Evolutionary conservation across 2,113 vertebrate genomes (phyloP).

Genomic region (Diphyllodes magnificus): DNA sequence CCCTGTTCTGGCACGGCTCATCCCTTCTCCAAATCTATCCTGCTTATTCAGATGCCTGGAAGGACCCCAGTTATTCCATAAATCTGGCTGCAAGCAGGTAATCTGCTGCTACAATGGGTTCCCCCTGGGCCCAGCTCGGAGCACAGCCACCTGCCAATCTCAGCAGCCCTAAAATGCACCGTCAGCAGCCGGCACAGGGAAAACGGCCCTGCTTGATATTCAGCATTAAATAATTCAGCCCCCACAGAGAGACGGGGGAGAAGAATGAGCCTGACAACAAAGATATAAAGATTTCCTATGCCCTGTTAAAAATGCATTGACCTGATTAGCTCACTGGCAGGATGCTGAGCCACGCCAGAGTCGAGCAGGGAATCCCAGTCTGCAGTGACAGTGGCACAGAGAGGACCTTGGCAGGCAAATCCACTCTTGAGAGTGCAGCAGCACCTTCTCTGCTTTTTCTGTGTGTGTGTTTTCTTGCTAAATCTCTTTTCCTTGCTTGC

Average conservation of each 20-base stretch:
- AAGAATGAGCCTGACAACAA: conserved; percentile 22
- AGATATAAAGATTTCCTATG: conserved; percentile 16
- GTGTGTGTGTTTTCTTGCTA: background rate
- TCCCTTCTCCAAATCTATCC: background rate
- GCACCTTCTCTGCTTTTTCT: background rate
- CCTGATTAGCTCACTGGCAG: background rate
- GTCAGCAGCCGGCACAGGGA: background rate
- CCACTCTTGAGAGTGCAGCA: accelerated
- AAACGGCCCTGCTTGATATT: background rate
- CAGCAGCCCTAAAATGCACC: background rate
- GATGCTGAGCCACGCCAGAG: background rate
- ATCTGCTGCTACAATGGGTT: background rate
- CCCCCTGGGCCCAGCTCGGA: background rate
- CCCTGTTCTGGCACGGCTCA: background rate
- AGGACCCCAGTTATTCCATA: accelerated
- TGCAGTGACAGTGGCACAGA: accelerated
- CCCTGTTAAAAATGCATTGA: background rate
- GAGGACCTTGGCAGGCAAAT: accelerated
- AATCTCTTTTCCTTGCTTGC: background rate
- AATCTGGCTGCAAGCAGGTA: background rate
- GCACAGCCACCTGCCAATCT: background rate
- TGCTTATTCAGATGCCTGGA: accelerated
- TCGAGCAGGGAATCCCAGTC: background rate
- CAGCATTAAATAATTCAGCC: conserved; percentile 25
- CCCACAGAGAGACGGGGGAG: background rate